Evolutionary conservation across 1,140 invertebrate species (phyloP).

Genomic region (Drosophila kepulauana): DNA sequence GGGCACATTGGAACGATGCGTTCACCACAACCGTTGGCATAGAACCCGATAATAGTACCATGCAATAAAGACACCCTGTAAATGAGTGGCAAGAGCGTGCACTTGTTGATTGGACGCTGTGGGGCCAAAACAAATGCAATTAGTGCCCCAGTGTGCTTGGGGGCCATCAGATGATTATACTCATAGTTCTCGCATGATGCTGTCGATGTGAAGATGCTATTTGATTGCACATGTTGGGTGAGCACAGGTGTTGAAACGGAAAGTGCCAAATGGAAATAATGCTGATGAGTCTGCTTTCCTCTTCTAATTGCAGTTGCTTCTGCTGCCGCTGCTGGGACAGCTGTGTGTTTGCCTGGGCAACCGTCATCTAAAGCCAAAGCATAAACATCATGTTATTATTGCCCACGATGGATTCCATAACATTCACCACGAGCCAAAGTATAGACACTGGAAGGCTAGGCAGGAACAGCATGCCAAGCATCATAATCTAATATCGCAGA

Average conservation of each 20-base stretch:
- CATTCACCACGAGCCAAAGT: constrained; percentile 1
- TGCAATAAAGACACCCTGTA: constrained; percentile 33
- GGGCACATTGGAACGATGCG: constrained; percentile 59
- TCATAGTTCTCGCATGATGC: constrained; percentile 9
- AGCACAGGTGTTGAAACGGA: neutral
- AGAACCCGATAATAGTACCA: no score
- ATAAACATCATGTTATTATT: constrained; percentile 6
- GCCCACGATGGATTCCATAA: constrained; percentile 49
- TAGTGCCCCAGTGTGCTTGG: neutral
- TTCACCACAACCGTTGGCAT: constrained; percentile 29
- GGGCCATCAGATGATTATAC: neutral
- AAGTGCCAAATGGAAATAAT: neutral
- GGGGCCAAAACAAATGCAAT: constrained; percentile 14
- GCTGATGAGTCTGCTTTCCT: neutral
- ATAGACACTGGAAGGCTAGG: neutral
- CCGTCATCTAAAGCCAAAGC: neutral
- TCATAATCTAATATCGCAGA: constrained; percentile 1
- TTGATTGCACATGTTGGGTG: neutral
- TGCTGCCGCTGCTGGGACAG: neutral
- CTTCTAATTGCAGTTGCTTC: neutral
- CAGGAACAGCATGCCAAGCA: constrained; percentile 10
- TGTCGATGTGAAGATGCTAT: constrained; percentile 11
- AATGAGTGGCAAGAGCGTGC: neutral
- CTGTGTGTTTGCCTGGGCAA: neutral
- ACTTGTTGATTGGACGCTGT: constrained; percentile 17